Evolutionary conservation across 2,888 invertebrate species (phyloP).

Genomic region (Drosophila borborema): DNA sequence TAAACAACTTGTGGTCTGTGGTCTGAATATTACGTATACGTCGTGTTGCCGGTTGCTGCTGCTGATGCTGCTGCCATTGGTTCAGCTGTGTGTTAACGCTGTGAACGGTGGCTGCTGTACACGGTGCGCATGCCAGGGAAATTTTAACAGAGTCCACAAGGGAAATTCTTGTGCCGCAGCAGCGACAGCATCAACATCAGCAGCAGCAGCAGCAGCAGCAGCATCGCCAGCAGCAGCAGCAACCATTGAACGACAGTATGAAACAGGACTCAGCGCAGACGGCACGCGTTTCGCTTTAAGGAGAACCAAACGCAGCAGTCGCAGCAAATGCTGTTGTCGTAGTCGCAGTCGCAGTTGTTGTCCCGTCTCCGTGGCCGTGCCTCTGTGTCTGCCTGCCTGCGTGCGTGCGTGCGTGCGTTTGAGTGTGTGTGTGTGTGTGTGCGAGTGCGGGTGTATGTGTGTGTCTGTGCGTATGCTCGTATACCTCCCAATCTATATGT

Average conservation of each 20-base stretch:
- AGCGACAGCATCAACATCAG: conserved; percentile 35
- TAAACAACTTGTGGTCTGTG: conserved; percentile 30
- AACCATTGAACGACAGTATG: conserved; percentile 66
- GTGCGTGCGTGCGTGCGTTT: conserved; percentile 27
- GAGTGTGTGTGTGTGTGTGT: conserved; percentile 20
- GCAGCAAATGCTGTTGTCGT: conserved; percentile 31
- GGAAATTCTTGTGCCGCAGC: conserved; percentile 72
- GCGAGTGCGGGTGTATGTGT: conserved; percentile 11
- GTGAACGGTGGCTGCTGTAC: conserved; percentile 25
- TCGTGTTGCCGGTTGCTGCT: conserved; percentile 32
- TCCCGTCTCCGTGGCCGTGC: conserved; percentile 43
- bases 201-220: conserved; percentile 26
- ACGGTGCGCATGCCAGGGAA: conserved; percentile 76
- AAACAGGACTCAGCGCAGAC: conserved; percentile 81
- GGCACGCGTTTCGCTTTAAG: conserved; percentile 78
- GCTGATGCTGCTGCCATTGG: conserved; percentile 19
- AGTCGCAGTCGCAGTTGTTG: conserved; percentile 36
- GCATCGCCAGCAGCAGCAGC: conserved; percentile 36
- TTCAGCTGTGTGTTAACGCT: background rate
- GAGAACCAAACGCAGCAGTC: conserved; percentile 50
- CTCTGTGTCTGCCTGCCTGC: conserved; percentile 32
- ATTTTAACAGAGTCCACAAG: conserved; percentile 67
- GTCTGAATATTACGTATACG: conserved; percentile 54
- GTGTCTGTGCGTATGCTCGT: conserved; percentile 10
- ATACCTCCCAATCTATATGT: background rate